Evolutionary conservation across 2,113 vertebrate species (phyloP).

Genomic region (Oxyruncus cristatus): DNA sequence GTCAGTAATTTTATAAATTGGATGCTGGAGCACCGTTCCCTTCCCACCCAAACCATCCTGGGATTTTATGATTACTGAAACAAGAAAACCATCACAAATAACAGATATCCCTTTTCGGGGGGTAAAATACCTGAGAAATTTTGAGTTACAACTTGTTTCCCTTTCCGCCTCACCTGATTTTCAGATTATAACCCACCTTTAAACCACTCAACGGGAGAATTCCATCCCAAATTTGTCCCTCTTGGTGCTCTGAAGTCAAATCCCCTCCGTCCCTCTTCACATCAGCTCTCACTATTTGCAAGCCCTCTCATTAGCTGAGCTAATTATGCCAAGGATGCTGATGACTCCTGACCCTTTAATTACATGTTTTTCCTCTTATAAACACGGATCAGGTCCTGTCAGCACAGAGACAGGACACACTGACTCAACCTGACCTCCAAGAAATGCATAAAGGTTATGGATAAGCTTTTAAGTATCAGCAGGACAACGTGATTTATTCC

Average conservation of each 20-base stretch:
- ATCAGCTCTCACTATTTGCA: neutral
- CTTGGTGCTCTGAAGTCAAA: neutral
- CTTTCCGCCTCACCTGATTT: neutral
- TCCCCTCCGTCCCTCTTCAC: neutral
- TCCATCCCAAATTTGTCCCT: neutral
- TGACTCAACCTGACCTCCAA: neutral
- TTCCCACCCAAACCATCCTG: neutral
- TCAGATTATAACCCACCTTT: neutral
- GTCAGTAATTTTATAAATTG: too few species aligned
- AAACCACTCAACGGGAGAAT: neutral
- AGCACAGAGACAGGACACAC: neutral
- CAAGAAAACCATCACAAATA: accelerated
- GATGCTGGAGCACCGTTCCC: too few species aligned
- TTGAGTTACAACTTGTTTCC: neutral
- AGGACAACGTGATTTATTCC: neutral
- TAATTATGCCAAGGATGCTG: neutral
- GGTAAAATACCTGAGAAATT: accelerated
- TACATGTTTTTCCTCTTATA: neutral
- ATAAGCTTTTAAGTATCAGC: neutral
- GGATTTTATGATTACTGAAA: neutral
- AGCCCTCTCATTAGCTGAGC: neutral
- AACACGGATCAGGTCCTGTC: neutral
- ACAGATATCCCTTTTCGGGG: neutral
- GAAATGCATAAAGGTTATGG: neutral
- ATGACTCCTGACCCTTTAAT: constrained; percentile 6